Percentiles rank a stretch among this genome's conserved stretches.
Conservation (phyloP, 1,140 invertebrate genomes). For the Hylaeus anthracinus region DNA sequence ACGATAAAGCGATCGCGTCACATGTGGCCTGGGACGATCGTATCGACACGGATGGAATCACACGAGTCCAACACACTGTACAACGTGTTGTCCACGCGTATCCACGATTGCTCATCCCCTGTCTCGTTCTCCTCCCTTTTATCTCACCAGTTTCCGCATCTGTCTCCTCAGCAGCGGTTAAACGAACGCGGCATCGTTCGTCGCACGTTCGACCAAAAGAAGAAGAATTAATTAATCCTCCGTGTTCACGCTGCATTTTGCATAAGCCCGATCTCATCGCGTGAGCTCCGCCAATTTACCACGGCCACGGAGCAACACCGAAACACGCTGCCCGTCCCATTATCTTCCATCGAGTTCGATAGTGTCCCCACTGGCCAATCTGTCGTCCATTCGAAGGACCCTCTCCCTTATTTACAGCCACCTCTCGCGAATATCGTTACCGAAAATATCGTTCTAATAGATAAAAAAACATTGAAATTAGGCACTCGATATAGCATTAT, state of each 20-base stretch:
- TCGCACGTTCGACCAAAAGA: background rate
- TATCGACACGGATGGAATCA: constrained; percentile 27
- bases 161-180: background rate
- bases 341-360: background rate
- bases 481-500: too few relatives aligned
- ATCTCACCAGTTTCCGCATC: background rate
- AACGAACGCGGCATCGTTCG: background rate
- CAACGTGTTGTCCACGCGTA: too few relatives aligned
- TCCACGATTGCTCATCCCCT: too few relatives aligned
- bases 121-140: background rate
- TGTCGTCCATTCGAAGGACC: too few relatives aligned
- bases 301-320: background rate
- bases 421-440: background rate
- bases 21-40: constrained; percentile 10
- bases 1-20: constrained; percentile 23
- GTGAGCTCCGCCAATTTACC: background rate
- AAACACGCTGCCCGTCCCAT: background rate
- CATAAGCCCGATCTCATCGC: background rate
- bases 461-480: too few relatives aligned
- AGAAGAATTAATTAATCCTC: constrained; percentile 14
- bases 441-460: too few relatives aligned
- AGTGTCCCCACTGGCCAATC: background rate
- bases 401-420: background rate
- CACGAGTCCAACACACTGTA: background rate
- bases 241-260: background rate